A percentile compares a stretch with the other conserved stretches of the same genome.
Evolutionary conservation across 2,797 vertebrate species (phyloP).

Genomic region (Kryptolebias ocellatus): DNA sequence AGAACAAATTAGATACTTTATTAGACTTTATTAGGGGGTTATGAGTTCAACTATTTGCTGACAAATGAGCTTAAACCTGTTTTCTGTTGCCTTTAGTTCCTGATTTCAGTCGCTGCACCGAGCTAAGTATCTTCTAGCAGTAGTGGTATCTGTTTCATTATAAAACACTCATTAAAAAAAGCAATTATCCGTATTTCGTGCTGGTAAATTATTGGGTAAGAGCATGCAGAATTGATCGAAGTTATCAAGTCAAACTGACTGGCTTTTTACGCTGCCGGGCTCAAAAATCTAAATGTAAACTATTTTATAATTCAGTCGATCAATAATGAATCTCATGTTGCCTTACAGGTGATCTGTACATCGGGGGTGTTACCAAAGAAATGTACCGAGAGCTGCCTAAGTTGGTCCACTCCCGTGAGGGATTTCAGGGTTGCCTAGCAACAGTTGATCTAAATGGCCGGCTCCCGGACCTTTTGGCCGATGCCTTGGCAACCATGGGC

Average conservation of each 20-base stretch:
- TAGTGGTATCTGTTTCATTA: slow-evolving; percentile 13
- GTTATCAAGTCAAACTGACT: slow-evolving; percentile 11
- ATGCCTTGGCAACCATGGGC: slow-evolving; percentile 92
- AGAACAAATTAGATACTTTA: slow-evolving; percentile 17
- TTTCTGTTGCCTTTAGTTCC: slow-evolving; percentile 5
- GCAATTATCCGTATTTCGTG: slow-evolving; percentile 10
- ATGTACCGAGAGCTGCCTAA: slow-evolving; percentile 96
- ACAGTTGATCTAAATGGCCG: slow-evolving; percentile 96
- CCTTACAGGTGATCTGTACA: slow-evolving; percentile 91
- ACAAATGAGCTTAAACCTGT: neutral
- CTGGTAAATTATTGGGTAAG: slow-evolving; percentile 12
- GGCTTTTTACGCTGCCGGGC: neutral
- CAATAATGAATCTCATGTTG: slow-evolving; percentile 24
- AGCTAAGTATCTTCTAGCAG: slow-evolving; percentile 11
- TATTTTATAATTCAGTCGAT: slow-evolving; percentile 5
- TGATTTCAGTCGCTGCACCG: slow-evolving; percentile 22
- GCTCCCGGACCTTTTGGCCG: slow-evolving; percentile 94
- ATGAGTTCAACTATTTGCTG: neutral
- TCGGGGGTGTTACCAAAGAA: slow-evolving; percentile 96
- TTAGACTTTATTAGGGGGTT: slow-evolving; percentile 7
- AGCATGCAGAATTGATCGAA: slow-evolving; percentile 27
- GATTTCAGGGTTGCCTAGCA: slow-evolving; percentile 97
- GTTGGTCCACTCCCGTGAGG: slow-evolving; percentile 94
- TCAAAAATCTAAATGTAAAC: neutral
- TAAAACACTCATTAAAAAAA: slow-evolving; percentile 24